phyloP scores from a whole-genome alignment of 2,113 vertebrate genomes.

The Prunella himalayana region DNA sequence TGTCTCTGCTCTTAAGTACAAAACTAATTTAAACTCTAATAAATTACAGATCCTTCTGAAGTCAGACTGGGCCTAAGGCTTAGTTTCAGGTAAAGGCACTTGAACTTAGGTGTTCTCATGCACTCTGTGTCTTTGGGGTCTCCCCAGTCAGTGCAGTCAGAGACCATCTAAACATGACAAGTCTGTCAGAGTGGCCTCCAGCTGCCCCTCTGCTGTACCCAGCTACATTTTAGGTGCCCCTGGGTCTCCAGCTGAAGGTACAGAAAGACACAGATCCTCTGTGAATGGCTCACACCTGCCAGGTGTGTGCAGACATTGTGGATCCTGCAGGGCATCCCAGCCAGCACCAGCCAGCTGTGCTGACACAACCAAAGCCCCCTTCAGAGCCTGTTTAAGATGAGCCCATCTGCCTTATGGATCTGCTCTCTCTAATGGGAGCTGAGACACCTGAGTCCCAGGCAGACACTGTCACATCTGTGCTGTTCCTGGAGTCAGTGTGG shows the following conservation, averaged over 20 bases:
- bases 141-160: neutral
- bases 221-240: neutral
- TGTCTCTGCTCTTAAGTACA: neutral
- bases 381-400: neutral
- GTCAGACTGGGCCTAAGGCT: neutral
- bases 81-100: neutral
- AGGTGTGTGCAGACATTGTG: neutral
- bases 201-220: neutral
- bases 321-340: neutral
- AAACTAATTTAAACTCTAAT: neutral
- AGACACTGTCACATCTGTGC: neutral
- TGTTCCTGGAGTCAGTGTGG: rapidly evolving
- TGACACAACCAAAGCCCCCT: neutral
- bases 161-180: neutral
- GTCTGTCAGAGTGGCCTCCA: neutral
- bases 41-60: neutral
- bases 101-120: neutral
- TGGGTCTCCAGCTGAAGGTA: neutral
- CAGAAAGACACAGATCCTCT: neutral
- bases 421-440: neutral
- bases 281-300: neutral
- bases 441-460: neutral
- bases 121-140: rapidly evolving
- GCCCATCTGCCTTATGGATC: neutral
- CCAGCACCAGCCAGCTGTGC: neutral